Evolutionary conservation across 2,888 invertebrate species (phyloP).

Genomic region (Ephialtes manifestator): DNA sequence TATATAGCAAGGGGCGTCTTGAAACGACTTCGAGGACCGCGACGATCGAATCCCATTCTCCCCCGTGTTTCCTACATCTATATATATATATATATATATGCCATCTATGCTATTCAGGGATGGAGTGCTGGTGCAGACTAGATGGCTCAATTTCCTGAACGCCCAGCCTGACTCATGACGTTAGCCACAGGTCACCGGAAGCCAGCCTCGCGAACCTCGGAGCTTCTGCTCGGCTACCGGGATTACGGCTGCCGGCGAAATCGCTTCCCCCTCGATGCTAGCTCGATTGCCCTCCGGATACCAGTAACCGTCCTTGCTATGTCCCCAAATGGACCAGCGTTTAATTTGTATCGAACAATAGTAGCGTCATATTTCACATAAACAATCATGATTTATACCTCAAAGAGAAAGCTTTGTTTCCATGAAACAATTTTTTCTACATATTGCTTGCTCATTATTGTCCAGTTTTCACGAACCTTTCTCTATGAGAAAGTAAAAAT

Average conservation of each 20-base stretch:
- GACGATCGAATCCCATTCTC: constrained; percentile 48
- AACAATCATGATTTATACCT: not conserved
- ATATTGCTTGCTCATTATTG: not conserved
- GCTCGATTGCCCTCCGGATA: constrained; percentile 59
- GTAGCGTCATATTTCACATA: constrained; percentile 1
- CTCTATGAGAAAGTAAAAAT: too few relatives aligned
- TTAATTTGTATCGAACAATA: constrained; percentile 55
- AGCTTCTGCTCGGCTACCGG: constrained; percentile 45
- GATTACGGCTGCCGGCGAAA: constrained; percentile 70
- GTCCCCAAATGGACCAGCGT: constrained; percentile 27
- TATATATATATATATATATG: constrained; percentile 33
- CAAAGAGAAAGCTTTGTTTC: not conserved
- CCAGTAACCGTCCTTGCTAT: constrained; percentile 32
- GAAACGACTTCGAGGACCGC: constrained; percentile 38
- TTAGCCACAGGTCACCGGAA: constrained; percentile 75
- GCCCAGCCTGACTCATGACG: constrained; percentile 69
- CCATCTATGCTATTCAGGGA: constrained; percentile 44
- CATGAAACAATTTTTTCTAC: not conserved
- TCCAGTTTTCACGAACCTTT: too few relatives aligned
- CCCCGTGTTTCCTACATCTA: constrained; percentile 15
- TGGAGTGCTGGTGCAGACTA: constrained; percentile 56
- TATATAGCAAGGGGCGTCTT: constrained; percentile 50
- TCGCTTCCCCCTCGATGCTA: constrained; percentile 70
- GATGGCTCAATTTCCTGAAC: constrained; percentile 79
- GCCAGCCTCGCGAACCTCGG: constrained; percentile 69